These are phyloP conservation scores for Grammomys dolichurus DNA, from an alignment of 2,113 vertebrate genomes.

Conservation along the genomic window DNA sequence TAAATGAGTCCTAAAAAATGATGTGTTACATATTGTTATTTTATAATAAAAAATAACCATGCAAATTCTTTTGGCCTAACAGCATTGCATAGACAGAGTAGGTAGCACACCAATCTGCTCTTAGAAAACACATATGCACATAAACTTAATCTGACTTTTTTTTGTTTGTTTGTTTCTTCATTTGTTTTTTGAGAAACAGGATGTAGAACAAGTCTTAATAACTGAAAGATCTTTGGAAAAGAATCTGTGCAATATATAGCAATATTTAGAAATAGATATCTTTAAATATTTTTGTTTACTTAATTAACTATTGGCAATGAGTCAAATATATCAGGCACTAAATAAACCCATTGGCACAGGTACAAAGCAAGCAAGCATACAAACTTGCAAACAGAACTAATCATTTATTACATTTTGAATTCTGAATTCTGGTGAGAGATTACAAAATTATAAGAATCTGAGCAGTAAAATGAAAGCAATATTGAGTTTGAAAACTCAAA, in stretches of 20 bases:
- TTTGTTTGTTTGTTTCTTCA: too few species aligned
- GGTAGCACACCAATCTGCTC: not conserved
- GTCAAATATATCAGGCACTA: not conserved
- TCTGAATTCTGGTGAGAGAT: not conserved
- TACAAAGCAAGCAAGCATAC: not conserved
- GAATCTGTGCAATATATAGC: not conserved
- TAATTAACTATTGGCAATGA: slow-evolving; percentile 1
- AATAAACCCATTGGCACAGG: not conserved
- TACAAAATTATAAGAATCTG: not conserved
- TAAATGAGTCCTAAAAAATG: not conserved
- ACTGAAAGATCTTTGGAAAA: not conserved
- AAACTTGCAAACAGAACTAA: not conserved
- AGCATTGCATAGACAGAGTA: not conserved
- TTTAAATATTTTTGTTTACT: not conserved
- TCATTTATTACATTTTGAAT: not conserved
- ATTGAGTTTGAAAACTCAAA: not conserved
- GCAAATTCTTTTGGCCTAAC: not conserved
- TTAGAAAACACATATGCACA: not conserved
- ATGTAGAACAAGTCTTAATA: not conserved
- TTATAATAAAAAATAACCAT: not conserved
- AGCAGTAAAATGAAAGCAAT: not conserved
- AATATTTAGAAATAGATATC: not conserved
- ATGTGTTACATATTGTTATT: not conserved
- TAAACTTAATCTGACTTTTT: not conserved
- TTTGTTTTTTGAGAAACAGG: not conserved